Evolutionary conservation across 1,140 invertebrate species (phyloP), one percentile per base, ranked within the genome.

Genomic region (Charaxes varanes): DNA sequence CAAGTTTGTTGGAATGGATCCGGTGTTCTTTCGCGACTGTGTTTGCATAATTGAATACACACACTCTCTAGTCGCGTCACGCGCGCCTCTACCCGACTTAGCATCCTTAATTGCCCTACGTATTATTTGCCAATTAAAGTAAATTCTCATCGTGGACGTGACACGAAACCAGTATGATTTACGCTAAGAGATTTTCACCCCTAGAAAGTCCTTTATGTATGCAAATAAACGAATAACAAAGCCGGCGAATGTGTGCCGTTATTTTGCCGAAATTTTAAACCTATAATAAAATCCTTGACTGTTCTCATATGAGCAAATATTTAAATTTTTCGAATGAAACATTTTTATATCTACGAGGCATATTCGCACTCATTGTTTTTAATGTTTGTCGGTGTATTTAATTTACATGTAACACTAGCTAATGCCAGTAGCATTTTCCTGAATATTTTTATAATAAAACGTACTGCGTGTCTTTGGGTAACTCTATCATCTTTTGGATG

Each of bases 51-150:
- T 83, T 80, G 79, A 83, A 83, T 79, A 72, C 60, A 68, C 66
- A 66, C 60, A 60, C 61, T 83, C 45, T 44, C 51, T 59, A 83
- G 66, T 83, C 79, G 60, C 55, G 68, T 77, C 77, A 82, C 81
- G 78, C 66, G 64, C 72, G 70, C 66, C 65, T 74, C 73, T 62
- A 61, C 70, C 78, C 72, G 65, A 76, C 79, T 79, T 73, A 71
- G 74, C 72, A 80, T 82, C 80, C 78, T 69, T 84, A 84, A 84
- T 84, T 84, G 70, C 72, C 81, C 66, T 82, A 68, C 72, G 81
- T 84, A 84, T 84, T 84, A 84, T 84, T 82, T 82, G 81, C 81
- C 81, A 84, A 84, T 84, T 84, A 84, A 80, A 81, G 77, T 81
- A 76, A 78, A 84, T 81, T 84, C 72, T 80, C 81, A 73, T 81